Evolutionary conservation across 2,888 invertebrate genomes (phyloP).

Genomic region (Enchytraeus crypticus): DNA sequence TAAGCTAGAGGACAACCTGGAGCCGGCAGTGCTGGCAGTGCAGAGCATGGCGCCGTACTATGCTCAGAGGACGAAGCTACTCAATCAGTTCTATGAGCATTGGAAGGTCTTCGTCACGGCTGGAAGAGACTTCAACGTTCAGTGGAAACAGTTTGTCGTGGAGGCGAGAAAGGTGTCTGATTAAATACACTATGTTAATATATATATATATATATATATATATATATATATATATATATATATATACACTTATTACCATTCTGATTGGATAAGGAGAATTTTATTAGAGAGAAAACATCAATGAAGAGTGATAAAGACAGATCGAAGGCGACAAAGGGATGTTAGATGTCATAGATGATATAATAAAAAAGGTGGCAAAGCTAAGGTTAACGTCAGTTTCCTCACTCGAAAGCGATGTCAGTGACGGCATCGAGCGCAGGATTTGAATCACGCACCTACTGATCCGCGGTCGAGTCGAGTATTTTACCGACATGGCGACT

Average conservation of each 20-base stretch:
- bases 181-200: too few relatives aligned
- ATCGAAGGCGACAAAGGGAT: background rate
- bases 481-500: too few relatives aligned
- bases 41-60: constrained; percentile 32
- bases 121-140: constrained; percentile 51
- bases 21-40: constrained; percentile 5
- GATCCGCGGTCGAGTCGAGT: too few relatives aligned
- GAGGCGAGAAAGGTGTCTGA: constrained; percentile 64
- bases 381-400: too few relatives aligned
- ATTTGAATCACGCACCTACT: too few relatives aligned
- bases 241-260: background rate
- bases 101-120: constrained; percentile 60
- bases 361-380: too few relatives aligned
- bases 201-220: background rate
- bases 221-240: background rate
- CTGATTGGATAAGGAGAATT: too few relatives aligned
- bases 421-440: too few relatives aligned
- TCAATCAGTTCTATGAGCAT: constrained; percentile 63
- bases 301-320: too few relatives aligned
- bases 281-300: too few relatives aligned
- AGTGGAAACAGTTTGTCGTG: constrained; percentile 54
- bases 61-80: constrained; percentile 37
- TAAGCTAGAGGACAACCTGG: background rate
- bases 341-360: too few relatives aligned
- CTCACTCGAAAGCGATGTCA: too few relatives aligned